Conservation (phyloP, 1,140 invertebrate genomes). For the Sinonovacula constricta region DNA sequence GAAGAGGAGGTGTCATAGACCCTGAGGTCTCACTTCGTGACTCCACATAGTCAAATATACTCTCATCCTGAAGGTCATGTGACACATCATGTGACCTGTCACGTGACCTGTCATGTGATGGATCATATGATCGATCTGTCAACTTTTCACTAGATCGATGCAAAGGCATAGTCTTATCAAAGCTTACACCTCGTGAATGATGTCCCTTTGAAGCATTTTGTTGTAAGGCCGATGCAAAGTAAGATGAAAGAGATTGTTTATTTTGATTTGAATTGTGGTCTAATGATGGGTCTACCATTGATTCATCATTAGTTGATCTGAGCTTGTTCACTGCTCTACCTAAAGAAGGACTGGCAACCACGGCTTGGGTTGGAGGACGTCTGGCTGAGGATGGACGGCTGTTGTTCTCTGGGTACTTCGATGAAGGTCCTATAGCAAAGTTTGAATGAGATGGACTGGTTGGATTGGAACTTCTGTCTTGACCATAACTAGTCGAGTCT, state of each 20-base stretch:
- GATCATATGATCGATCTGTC: constrained; percentile 25
- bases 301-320: no score
- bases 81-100: constrained; percentile 29
- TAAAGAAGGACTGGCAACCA: background rate
- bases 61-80: constrained; percentile 33
- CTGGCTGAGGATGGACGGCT: constrained; percentile 46
- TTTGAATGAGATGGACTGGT: constrained; percentile 25
- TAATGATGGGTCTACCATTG: no score
- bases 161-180: constrained; percentile 2
- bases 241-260: no score
- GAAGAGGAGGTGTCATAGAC: constrained; percentile 63
- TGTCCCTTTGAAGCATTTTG: constrained; percentile 5
- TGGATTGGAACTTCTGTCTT: constrained; percentile 7
- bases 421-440: constrained; percentile 61
- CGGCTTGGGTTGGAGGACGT: background rate
- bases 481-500: background rate
- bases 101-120: constrained; percentile 46
- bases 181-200: background rate
- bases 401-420: constrained; percentile 65
- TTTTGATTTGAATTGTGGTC: no score
- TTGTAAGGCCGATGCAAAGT: constrained; percentile 17
- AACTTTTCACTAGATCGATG: no score
- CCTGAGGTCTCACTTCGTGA: constrained; percentile 43
- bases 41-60: constrained; percentile 52
- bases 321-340: no score